Base-by-base conservation (phyloP, 2,888 invertebrate genomes). In the Nesidiocoris tenuis region DNA sequence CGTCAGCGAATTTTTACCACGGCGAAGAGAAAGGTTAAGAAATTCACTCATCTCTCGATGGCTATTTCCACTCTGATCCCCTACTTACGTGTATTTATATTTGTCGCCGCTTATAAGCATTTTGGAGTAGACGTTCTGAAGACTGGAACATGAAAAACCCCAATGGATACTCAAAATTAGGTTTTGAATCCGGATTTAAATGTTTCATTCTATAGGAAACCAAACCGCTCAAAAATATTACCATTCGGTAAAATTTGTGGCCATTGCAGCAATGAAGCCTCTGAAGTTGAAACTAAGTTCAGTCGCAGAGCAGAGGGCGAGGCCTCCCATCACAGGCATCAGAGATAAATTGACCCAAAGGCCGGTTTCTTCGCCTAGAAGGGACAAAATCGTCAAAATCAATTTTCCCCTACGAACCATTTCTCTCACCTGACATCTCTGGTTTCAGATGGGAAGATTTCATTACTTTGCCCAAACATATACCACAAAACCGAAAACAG, bases 91-190 rank as follows among this genome's bases (percentile, higher is more conserved):
- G 81, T 90, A 91, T 83, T 88, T 89, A 82, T 89, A 90, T 82
- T 89, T 88, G 82, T 90, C 90, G 66, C 90, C 90, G 82, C 90
- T 90, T 78, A 91, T 89, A 64, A 91, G 85, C 88, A 91, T 89
- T 84, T 92, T 92, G 1, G 91, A 91, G 83, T 90, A 91, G 65
- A 92, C 91, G 84, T 91, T 91, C 83, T 92, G 92, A 82, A 91
- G 85, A 84, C 91, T 87, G 82, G 78, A 84, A 74, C 59, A 59
- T 21, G 12, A 61, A n/a, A n/a, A n/a, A n/a, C n/a, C n/a, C n/a
- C n/a, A n/a, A n/a, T 54, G 1, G 12, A 18, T 16, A 23, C 7
- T 61, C 39, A 0, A 25, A 24, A 18, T 17, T 23, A 61, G n/a
- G 2, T 17, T 21, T 59, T 59, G 12, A 18, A 7, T 7, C 9